phyloP scores from a whole-genome alignment of 53 echinoderm and acorn worm species.

The Astropecten irregularis region DNA sequence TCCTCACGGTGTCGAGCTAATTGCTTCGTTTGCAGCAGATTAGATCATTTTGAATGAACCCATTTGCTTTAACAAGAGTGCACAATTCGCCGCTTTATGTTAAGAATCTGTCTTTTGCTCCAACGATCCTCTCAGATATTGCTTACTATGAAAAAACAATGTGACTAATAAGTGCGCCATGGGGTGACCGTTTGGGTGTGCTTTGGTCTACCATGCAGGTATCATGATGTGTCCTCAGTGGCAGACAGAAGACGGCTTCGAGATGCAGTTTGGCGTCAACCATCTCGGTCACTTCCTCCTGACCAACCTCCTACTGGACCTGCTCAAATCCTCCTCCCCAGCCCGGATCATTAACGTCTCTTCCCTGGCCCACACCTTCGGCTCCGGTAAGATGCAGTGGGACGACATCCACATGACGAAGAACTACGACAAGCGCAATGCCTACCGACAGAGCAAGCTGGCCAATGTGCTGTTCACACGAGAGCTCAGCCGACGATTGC shows the following conservation, averaged over 20 bases:
- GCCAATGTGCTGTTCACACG: constrained; percentile 79
- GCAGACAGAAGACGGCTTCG: constrained; percentile 87
- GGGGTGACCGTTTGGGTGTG: no score
- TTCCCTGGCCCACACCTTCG: background rate
- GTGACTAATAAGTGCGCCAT: no score
- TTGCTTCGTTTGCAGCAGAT: no score
- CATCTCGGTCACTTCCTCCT: constrained; percentile 89
- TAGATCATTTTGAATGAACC: no score
- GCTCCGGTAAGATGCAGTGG: constrained; percentile 12
- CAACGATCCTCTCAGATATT: no score
- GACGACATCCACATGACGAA: background rate
- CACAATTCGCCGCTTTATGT: no score
- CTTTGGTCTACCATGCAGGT: no score
- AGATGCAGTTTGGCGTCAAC: constrained; percentile 86
- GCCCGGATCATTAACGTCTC: constrained; percentile 48
- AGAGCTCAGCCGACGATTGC: constrained; percentile 69
- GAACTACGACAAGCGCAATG: background rate
- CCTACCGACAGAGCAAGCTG: constrained; percentile 77
- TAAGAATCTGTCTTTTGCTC: no score
- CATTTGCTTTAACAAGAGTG: no score
- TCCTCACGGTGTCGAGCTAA: no score
- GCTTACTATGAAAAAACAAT: no score
- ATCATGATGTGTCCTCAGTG: constrained; percentile 69
- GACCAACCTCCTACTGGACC: constrained; percentile 86
- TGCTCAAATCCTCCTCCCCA: constrained; percentile 76